Percentiles rank a stretch among this genome's conserved stretches.
phyloP scores from a whole-genome alignment of 2,113 vertebrate species.

The Riparia riparia region DNA sequence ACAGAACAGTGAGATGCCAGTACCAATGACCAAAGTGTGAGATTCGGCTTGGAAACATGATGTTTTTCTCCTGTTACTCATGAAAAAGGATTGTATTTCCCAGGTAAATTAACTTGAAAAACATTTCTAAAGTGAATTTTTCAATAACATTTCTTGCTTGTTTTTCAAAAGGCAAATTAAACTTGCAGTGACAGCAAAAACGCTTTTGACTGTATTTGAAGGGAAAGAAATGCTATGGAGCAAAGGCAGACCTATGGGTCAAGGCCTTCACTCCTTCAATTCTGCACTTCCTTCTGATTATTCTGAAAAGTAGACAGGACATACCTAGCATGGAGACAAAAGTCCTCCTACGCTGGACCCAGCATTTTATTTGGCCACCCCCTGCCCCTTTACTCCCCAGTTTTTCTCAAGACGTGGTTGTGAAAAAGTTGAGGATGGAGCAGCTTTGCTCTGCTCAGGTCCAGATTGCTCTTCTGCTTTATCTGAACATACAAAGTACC shows the following conservation, averaged over 20 bases:
- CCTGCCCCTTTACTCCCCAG: not conserved
- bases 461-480: not conserved
- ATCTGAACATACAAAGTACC: not conserved
- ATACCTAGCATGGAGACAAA: not conserved
- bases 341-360: not conserved
- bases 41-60: not conserved
- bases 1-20: not conserved
- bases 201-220: not conserved
- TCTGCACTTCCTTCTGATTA: not conserved
- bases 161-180: not conserved
- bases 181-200: not conserved
- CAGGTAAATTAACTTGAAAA: not conserved
- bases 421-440: not conserved
- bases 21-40: not conserved
- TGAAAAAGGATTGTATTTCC: not conserved
- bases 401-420: not conserved
- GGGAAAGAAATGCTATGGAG: not conserved
- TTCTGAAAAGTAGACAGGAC: constrained; percentile 5
- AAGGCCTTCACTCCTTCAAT: not conserved
- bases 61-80: not conserved
- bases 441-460: not conserved
- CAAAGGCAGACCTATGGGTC: not conserved
- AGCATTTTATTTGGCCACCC: not conserved
- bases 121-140: not conserved
- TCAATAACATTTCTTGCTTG: not conserved